These are phyloP conservation scores for Oxyruncus cristatus DNA, from an alignment of 2,113 vertebrate species.

Conservation along the genomic window DNA sequence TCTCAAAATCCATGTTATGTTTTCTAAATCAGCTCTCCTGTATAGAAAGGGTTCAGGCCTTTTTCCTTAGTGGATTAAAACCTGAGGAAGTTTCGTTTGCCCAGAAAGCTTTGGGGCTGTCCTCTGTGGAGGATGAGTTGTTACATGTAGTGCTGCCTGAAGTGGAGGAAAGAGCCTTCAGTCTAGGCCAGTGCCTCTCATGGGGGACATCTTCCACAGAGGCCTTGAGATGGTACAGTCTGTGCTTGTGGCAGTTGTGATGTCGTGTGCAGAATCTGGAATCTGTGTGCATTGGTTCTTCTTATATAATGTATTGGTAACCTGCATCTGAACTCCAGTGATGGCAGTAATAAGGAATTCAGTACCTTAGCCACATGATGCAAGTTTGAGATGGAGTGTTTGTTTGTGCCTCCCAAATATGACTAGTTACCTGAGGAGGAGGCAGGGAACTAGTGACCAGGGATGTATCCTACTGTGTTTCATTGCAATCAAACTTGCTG, in stretches of 20 bases:
- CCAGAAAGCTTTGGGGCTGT: background rate
- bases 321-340: background rate
- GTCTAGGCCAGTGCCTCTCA: background rate
- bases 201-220: background rate
- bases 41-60: background rate
- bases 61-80: background rate
- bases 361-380: background rate
- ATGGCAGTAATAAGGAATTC: background rate
- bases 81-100: background rate
- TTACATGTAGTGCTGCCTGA: background rate
- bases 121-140: background rate
- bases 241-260: background rate
- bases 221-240: background rate
- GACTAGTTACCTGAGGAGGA: background rate
- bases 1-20: background rate
- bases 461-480: background rate
- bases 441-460: background rate
- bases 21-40: background rate
- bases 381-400: background rate
- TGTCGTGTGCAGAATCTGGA: background rate
- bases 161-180: background rate
- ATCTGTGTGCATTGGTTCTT: background rate
- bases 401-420: background rate
- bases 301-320: background rate
- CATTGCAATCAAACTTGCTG: background rate